Evolutionary conservation across 2,888 invertebrate species (phyloP).

Genomic region (Cinara cedri): DNA sequence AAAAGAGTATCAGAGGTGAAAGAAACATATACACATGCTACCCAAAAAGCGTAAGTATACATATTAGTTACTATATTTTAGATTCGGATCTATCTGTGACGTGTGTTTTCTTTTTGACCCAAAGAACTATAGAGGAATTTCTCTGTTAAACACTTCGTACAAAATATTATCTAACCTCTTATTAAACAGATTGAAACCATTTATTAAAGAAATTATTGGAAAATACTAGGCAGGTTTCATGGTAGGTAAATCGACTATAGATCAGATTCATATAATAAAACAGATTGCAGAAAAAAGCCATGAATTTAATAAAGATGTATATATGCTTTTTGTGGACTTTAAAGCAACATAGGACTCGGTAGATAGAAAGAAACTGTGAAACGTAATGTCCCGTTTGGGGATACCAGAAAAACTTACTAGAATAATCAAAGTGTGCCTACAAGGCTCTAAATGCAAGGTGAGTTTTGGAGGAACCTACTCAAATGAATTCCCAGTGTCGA

Average conservation of each 20-base stretch:
- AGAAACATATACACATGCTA: conserved; percentile 88
- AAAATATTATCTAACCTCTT: too few relatives aligned
- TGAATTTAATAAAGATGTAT: too few relatives aligned
- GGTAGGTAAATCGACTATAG: conserved; percentile 19
- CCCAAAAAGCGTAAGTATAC: conserved; percentile 77
- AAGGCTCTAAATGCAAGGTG: conserved; percentile 19
- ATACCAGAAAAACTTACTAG: conserved; percentile 10
- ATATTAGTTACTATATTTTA: background rate
- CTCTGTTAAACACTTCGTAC: conserved; percentile 12
- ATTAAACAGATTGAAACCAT: too few relatives aligned
- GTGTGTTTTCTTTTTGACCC: too few relatives aligned
- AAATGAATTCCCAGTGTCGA: too few relatives aligned
- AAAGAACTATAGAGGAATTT: conserved; percentile 21
- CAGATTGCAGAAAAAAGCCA: background rate
- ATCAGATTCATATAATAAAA: conserved; percentile 9
- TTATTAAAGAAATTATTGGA: too few relatives aligned
- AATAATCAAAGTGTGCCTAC: conserved; percentile 2
- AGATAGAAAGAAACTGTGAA: background rate
- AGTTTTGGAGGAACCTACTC: conserved; percentile 7
- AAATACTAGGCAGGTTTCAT: conserved; percentile 5
- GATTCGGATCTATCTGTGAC: too few relatives aligned
- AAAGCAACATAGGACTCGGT: too few relatives aligned
- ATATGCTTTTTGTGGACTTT: too few relatives aligned
- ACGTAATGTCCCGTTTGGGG: background rate
- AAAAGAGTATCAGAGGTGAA: conserved; percentile 95